Evolutionary conservation across 2,797 vertebrate genomes (phyloP), one percentile per base, ranked within the genome.

Genomic region (Rhinatrema bivittatum): DNA sequence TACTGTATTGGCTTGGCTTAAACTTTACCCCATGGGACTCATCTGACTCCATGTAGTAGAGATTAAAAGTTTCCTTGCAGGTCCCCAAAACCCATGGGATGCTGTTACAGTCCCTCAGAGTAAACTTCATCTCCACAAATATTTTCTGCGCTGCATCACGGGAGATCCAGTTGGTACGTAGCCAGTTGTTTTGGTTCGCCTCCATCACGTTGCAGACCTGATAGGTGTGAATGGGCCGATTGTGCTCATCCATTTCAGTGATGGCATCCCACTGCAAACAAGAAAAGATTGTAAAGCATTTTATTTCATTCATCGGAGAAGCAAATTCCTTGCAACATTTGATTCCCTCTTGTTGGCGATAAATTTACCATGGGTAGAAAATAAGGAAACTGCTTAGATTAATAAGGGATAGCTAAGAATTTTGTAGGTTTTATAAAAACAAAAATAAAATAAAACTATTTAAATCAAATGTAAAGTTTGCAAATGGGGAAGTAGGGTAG

Each of bases 171-270:
- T 88, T 93, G 43, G 93, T 91, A 10, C 90, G 88, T 40, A 97
- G 90, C 94, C 94, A 97, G 74, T 97, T 97, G 81, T 97, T 97
- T 59, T 97, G 94, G 72, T 91, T 96, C 34, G 91, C 87, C 44
- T 96, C 93, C 93, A 97, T 97, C 54, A 97, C 93, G 0, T 91
- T 93, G 72, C 94, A 97, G 15, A 97, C 92, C 71, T 97, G 94
- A 65, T 94, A 96, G 0, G 94, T 96, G 29, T 95, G 94, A 51
- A 97, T 95, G 59, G 94, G 93, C 16, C 82, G 84, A 60, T 95
- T 96, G 63, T 91, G 91, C 50, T 97, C 93, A 36, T 96, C 91
- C 94, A 96, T 96, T 71, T 93, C 92, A 15, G 92, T 95, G 59
- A 97, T 94, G 53, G 91, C 86, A 45, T 97, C 93, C 93, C 93